phyloP scores from a whole-genome alignment of 2,797 vertebrate species.

The Rachycentron canadum region DNA sequence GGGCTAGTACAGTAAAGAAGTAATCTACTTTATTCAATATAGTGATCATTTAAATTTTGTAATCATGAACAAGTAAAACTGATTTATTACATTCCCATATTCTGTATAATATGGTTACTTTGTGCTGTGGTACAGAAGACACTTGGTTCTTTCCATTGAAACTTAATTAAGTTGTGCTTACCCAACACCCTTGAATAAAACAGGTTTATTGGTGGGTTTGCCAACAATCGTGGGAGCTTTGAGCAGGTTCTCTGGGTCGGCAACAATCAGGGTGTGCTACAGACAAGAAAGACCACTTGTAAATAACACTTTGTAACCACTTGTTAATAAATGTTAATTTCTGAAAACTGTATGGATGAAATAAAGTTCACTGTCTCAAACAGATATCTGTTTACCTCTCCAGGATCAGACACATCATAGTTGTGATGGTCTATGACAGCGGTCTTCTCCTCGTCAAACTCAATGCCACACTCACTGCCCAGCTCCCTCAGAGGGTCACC shows the following conservation, averaged over 20 bases:
- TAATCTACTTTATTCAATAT: neutral
- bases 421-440: slow-evolving; percentile 98
- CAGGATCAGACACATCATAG: slow-evolving; percentile 94
- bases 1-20: neutral
- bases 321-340: slow-evolving; percentile 20
- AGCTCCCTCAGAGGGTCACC: slow-evolving; percentile 97
- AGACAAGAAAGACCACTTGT: slow-evolving; percentile 32
- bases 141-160: neutral
- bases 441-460: slow-evolving; percentile 98
- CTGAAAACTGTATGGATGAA: neutral
- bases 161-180: slow-evolving; percentile 73
- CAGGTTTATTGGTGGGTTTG: slow-evolving; percentile 88
- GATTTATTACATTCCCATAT: neutral
- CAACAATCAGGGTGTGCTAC: slow-evolving; percentile 95
- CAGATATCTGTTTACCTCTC: slow-evolving; percentile 87
- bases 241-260: slow-evolving; percentile 92
- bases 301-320: slow-evolving; percentile 30
- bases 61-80: neutral
- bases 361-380: neutral
- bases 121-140: neutral
- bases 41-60: neutral
- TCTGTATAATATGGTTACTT: neutral
- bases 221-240: slow-evolving; percentile 99
- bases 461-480: slow-evolving; percentile 97
- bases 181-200: slow-evolving; percentile 97